Conservation (phyloP, 1,140 invertebrate species). For the Brachionus koreanus region DNA sequence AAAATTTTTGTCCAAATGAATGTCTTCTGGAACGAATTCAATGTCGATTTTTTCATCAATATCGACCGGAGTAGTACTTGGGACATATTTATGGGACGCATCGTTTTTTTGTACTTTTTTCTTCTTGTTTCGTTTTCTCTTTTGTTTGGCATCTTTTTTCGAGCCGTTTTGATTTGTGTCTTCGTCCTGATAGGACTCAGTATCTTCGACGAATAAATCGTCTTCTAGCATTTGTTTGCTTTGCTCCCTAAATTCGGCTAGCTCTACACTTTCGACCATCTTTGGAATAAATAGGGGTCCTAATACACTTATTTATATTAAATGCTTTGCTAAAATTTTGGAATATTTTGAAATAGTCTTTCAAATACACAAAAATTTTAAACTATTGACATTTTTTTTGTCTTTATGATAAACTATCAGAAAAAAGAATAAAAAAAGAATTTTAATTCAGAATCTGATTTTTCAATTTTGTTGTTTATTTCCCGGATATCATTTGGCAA, state of each 20-base stretch:
- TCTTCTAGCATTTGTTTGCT: neutral
- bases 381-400: neutral
- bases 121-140: conserved; percentile 10
- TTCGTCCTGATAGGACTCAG: neutral
- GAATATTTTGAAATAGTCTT: neutral
- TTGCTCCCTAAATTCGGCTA: neutral
- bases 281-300: neutral
- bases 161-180: neutral
- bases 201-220: conserved; percentile 35
- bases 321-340: neutral
- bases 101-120: neutral
- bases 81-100: neutral
- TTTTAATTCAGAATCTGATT: too few species aligned
- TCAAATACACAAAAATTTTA: neutral
- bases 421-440: too few species aligned
- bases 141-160: conserved; percentile 1
- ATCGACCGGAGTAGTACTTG: neutral
- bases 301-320: neutral
- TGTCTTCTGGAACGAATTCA: conserved; percentile 36
- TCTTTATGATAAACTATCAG: neutral
- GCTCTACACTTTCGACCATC: neutral
- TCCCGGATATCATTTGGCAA: too few species aligned
- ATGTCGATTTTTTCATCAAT: conserved; percentile 22
- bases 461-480: too few species aligned
- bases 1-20: conserved; percentile 20